phyloP scores from a whole-genome alignment of 2,797 vertebrate genomes.

The Gobionotothen gibberifrons region DNA sequence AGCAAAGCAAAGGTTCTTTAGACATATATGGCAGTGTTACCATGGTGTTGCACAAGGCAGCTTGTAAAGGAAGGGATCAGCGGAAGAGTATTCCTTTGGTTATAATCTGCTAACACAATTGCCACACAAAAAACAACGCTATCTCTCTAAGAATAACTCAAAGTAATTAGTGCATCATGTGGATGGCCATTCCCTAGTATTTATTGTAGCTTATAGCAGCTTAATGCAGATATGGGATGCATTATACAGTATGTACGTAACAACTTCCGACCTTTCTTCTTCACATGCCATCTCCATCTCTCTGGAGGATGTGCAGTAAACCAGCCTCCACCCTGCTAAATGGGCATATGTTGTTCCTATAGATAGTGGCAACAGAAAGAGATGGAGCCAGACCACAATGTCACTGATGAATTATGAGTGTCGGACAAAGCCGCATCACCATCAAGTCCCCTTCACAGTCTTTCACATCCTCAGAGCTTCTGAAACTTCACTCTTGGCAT shows the following conservation, averaged over 20 bases:
- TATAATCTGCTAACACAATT: no score
- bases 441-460: not conserved
- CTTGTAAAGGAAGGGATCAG: no score
- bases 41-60: no score
- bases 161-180: no score
- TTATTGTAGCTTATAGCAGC: not conserved
- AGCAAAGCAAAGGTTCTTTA: no score
- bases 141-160: no score
- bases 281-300: not conserved
- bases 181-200: not conserved
- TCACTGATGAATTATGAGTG: not conserved
- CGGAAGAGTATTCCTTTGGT: no score
- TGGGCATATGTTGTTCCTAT: not conserved
- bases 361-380: not conserved
- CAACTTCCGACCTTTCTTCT: not conserved
- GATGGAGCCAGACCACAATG: not conserved
- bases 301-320: not conserved
- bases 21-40: no score
- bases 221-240: not conserved
- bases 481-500: conserved; percentile 3
- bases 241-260: not conserved
- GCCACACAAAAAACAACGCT: no score
- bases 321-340: not conserved
- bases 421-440: not conserved
- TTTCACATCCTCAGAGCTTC: conserved; percentile 7